These are phyloP conservation scores for Heliconius hewitsoni DNA, from an alignment of 1,140 invertebrate species.

Conservation along the genomic window DNA sequence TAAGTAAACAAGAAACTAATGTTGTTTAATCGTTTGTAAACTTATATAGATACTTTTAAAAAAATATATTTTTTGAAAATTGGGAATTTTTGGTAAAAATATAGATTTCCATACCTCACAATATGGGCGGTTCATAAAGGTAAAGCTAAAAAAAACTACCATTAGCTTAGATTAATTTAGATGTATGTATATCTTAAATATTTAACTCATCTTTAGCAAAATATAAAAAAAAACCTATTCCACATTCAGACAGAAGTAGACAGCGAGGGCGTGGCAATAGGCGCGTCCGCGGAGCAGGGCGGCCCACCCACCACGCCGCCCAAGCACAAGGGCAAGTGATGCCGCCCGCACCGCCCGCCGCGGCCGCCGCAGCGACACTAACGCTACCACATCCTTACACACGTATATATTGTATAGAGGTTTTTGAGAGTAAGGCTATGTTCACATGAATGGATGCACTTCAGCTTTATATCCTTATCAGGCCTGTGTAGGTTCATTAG, in stretches of 20 bases:
- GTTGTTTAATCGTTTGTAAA: not conserved
- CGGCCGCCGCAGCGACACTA: constrained; percentile 8
- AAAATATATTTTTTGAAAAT: no score
- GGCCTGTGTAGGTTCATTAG: no score
- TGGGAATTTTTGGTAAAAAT: no score
- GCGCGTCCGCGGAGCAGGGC: constrained; percentile 76
- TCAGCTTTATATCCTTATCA: not conserved
- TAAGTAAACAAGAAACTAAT: constrained; percentile 38
- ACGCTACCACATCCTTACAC: not conserved
- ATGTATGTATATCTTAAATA: no score
- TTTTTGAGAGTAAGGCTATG: not conserved
- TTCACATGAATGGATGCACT: not conserved
- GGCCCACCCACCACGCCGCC: constrained; percentile 78
- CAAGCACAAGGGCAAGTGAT: constrained; percentile 78
- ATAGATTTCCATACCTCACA: no score
- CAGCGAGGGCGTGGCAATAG: constrained; percentile 77
- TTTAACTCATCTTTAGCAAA: no score
- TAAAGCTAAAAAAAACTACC: no score
- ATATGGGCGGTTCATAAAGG: no score
- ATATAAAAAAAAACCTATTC: no score
- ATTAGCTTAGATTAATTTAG: no score
- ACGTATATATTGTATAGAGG: not conserved
- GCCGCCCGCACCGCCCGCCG: constrained; percentile 26
- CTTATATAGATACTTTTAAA: no score
- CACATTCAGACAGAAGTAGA: constrained; percentile 73